Percentiles rank a stretch among this genome's conserved stretches.
phyloP scores from a whole-genome alignment of 2,797 vertebrate genomes.

The Eidolon dupreanum region DNA sequence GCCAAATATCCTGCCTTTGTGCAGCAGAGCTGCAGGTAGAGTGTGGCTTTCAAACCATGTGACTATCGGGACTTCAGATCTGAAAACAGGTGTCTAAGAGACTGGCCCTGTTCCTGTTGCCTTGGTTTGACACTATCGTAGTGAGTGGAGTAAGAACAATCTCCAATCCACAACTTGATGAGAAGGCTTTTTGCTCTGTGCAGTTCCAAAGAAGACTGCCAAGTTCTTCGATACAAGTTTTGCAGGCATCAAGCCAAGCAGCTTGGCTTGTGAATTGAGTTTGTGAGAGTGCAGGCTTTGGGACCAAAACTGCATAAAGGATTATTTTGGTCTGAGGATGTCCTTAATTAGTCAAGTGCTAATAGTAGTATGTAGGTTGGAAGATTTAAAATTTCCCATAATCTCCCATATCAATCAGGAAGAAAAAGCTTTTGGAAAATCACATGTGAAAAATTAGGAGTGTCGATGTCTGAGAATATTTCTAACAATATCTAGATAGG shows the following conservation, averaged over 20 bases:
- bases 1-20: background rate
- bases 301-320: slow-evolving; percentile 62
- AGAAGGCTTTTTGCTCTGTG: slow-evolving; percentile 41
- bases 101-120: background rate
- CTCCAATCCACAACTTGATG: background rate
- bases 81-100: background rate
- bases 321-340: slow-evolving; percentile 78
- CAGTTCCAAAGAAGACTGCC: slow-evolving; percentile 69
- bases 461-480: slow-evolving; percentile 38
- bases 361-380: slow-evolving; percentile 65
- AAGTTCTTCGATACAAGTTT: slow-evolving; percentile 79
- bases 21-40: background rate
- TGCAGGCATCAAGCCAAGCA: slow-evolving; percentile 74
- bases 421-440: slow-evolving; percentile 46
- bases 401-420: slow-evolving; percentile 56
- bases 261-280: slow-evolving; percentile 69
- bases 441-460: slow-evolving; percentile 40
- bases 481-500: slow-evolving; percentile 39
- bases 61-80: background rate
- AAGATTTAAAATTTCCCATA: slow-evolving; percentile 63
- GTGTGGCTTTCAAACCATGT: background rate
- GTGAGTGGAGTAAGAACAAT: background rate
- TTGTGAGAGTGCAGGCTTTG: slow-evolving; percentile 72
- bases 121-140: background rate
- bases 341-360: slow-evolving; percentile 71